These are phyloP conservation scores for Amia ocellicauda DNA, from an alignment of 2,113 vertebrate species.

Conservation along the genomic window DNA sequence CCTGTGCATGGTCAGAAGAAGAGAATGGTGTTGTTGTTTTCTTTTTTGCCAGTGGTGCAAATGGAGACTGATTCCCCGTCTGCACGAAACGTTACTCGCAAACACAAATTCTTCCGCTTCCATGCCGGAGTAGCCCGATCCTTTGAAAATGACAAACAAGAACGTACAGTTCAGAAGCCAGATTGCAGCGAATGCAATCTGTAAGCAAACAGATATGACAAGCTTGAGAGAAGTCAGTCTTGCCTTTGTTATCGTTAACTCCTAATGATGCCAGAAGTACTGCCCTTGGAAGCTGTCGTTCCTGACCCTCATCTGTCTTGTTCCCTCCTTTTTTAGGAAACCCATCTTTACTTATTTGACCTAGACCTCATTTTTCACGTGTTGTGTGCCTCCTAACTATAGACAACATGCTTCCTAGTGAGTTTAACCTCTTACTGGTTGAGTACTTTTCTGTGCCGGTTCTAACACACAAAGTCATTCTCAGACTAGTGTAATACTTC, in stretches of 20 bases:
- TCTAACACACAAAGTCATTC: too few species aligned
- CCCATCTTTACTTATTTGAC: slow-evolving; percentile 20
- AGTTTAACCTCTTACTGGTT: slow-evolving; percentile 19
- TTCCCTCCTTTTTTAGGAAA: slow-evolving; percentile 16
- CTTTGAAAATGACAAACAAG: too few species aligned
- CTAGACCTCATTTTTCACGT: slow-evolving; percentile 6
- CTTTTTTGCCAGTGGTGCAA: too few species aligned
- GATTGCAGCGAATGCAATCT: not conserved
- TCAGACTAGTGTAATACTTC: too few species aligned
- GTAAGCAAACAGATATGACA: not conserved
- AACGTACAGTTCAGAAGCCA: not conserved
- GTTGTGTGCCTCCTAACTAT: not conserved
- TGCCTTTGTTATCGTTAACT: slow-evolving; percentile 7
- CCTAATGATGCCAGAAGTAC: slow-evolving; percentile 8
- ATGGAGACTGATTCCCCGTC: too few species aligned
- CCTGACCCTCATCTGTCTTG: slow-evolving; percentile 12
- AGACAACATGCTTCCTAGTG: slow-evolving; percentile 13
- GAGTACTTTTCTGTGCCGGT: not conserved
- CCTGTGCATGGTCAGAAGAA: too few species aligned
- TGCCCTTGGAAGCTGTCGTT: slow-evolving; percentile 3
- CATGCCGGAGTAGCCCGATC: too few species aligned
- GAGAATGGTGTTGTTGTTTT: too few species aligned
- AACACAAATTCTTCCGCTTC: too few species aligned
- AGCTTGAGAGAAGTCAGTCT: not conserved
- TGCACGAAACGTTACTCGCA: too few species aligned